Base-by-base conservation (phyloP, 2,113 vertebrate genomes). In the Benitochromis conjunctus region DNA sequence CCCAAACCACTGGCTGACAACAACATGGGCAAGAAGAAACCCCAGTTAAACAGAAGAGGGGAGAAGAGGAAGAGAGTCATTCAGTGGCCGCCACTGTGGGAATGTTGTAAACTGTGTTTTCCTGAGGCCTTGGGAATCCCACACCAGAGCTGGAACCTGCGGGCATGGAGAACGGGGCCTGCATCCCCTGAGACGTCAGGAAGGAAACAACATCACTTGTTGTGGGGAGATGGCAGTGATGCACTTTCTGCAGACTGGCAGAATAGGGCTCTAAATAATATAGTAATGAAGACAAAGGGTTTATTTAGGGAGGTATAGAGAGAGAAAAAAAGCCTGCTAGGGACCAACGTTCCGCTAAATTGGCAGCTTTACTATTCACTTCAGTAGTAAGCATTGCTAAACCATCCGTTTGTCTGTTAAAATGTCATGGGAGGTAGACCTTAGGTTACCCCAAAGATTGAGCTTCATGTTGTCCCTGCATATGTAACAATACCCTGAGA, bases 71-170 rank as follows among this genome's bases (percentile, higher is more conserved):
- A 92, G 93, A 94, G 83, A 92, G 92, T 88, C 83, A 91, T 94
- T 94, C 82, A 62, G 91, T 92, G 93, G 86, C 86, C 86, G 94
- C 93, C 92, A 95, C 94, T 97, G 95, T 96, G 96, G 96, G 96
- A 97, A 97, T 94, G 88, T 94, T 91, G 90, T 92, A 91, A 96
- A 94, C 95, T 96, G 88, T 89, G 82, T 88, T 96, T 96, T 96
- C 94, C 91, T 95, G 94, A 92, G 94, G 92, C 91, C 93, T 91
- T 93, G 94, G 90, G 94, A 95, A 96, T 94, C 94, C 92, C 95
- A 95, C 93, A 94, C 86, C 83, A 92, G 93, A 92, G 89, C 84
- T 93, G 91, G 88, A 95, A 95, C 95, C 94, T 94, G 94, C 54
- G 87, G 93, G 86, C 94, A 95, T 94, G 95, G 93, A 96, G 95